Base-by-base conservation (phyloP, 2,113 vertebrate genomes). In the Hemicordylus capensis region DNA sequence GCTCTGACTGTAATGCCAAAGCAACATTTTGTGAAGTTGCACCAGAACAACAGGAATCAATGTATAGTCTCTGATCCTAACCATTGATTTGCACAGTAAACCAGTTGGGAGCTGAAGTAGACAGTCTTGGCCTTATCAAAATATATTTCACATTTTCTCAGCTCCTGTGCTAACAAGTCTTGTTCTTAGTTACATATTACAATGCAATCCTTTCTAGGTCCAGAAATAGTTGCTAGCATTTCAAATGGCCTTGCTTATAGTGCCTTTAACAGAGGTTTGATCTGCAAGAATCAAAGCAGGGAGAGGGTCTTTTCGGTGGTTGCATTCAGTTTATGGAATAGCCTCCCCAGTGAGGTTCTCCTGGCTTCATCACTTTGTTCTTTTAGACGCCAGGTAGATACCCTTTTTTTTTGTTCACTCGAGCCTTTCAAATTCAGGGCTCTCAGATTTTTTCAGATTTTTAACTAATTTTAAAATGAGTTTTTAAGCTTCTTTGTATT, bases 161-260 rank as follows among this genome's bases (percentile, higher is more conserved):
- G 51, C 51, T 9, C 48, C 54, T 72, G 80, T 84, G 72, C 54
- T 66, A 67, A 77, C 46, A 48, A 48, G 75, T 79, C 42, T 56
- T 7, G 63, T 56, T 73, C 14, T 77, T 44, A 78, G 39, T 59
- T 66, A 48, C 19, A 82, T 28, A 37, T 86, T 90, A 87, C 24
- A 64, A 46, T n/a, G 44, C 20, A 24, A 44, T 56, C 24, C 7
- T 15, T 79, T 63, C 61, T 31, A 37, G 6, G 39, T 19, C 15
- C 59, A 79, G 59, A 11, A 28, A 48, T 22, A 51, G 72, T 39
- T 70, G 39, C 6, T 26, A 48, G 24, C 22, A 26, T 46, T 72
- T 46, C 39, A 46, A 11, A 1, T 26, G 48, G 42, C 4, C 22
- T 1, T 22, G 24, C 7, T 20, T 72, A 42, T 12, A 26, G 1